phyloP scores from a whole-genome alignment of 2,113 vertebrate genomes.

The Chaetops frenatus region DNA sequence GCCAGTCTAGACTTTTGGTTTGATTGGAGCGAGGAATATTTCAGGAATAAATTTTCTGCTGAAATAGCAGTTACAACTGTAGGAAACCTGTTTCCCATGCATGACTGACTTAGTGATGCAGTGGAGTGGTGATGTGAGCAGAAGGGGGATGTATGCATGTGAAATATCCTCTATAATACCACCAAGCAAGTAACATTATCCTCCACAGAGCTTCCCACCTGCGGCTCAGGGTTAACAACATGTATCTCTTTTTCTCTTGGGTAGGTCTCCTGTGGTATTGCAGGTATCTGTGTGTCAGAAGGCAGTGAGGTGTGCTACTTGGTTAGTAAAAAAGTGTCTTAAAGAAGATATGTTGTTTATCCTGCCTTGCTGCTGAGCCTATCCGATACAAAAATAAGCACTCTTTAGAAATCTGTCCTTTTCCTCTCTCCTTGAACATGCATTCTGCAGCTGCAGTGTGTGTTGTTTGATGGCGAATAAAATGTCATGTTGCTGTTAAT shows the following conservation, averaged over 20 bases:
- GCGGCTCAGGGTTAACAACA: not conserved
- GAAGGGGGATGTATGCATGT: conserved; percentile 16
- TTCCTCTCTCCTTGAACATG: not conserved
- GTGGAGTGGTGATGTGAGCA: conserved; percentile 17
- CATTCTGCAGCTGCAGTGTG: not conserved
- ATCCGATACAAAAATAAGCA: not conserved
- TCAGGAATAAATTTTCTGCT: conserved; percentile 31
- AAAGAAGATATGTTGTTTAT: not conserved
- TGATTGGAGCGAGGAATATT: not conserved
- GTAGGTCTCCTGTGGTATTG: not conserved
- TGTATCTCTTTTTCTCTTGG: not conserved
- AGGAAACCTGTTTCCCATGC: conserved; percentile 45
- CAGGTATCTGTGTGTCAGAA: not conserved
- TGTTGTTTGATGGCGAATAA: not conserved
- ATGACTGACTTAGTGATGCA: conserved; percentile 29
- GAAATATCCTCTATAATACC: conserved; percentile 9
- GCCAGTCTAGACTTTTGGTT: not conserved
- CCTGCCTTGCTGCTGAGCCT: not conserved
- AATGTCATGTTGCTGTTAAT: not conserved
- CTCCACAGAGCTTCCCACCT: not conserved
- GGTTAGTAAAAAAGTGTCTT: not conserved
- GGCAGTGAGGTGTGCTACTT: not conserved
- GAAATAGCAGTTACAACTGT: conserved; percentile 30
- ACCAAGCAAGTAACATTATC: not conserved
- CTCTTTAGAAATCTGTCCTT: not conserved